Base-by-base conservation (phyloP, 2,797 vertebrate species). In the Chromobotia macracanthus region DNA sequence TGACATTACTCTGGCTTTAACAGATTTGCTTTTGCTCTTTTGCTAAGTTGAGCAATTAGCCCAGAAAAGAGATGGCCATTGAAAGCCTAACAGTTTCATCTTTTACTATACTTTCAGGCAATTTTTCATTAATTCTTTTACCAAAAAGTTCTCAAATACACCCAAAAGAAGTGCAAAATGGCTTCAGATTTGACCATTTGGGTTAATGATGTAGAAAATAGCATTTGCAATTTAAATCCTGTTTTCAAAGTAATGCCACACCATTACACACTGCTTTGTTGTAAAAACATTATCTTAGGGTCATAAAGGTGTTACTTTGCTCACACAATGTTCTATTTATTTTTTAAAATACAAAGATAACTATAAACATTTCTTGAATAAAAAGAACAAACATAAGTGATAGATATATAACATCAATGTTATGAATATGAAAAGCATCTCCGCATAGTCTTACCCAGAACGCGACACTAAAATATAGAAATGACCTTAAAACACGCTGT, bases 311-410 rank as follows among this genome's bases (percentile, higher is more conserved):
- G 35, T 5, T 58, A 12, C 18, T 73, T 75, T 81, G 63, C 48
- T 81, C 38, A 79, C 67, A 73, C 72, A 53, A 53, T n/a, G 67
- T 48, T 18, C 64, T 80, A 51, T 69, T 79, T 67, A 67, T 79
- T 84, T 67, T 18, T 53, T 12, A 25, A 67, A 80, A 79, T 72
- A 82, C 63, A 80, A 77, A 80, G 31, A 71, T 38, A 66, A 63
- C 16, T 64, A 41, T 81, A 35, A 67, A 50, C 12, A 64, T 8
- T 31, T 50, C n/a, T 63, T 75, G 12, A 51, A 38, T 25, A 51
- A 55, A 84, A 80, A 63, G 25, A 51, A 83, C 68, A 48, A 78
- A 77, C 64, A 55, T 74, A 72, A 68, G 44, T 21, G 64, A 70
- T 76, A 73, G 53, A 77, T 73, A 51, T 38, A 21, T 35, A 63